Evolutionary conservation across 2,888 invertebrate genomes (phyloP), one percentile per base, ranked within the genome.

Genomic region (Heliconius ismenius): DNA sequence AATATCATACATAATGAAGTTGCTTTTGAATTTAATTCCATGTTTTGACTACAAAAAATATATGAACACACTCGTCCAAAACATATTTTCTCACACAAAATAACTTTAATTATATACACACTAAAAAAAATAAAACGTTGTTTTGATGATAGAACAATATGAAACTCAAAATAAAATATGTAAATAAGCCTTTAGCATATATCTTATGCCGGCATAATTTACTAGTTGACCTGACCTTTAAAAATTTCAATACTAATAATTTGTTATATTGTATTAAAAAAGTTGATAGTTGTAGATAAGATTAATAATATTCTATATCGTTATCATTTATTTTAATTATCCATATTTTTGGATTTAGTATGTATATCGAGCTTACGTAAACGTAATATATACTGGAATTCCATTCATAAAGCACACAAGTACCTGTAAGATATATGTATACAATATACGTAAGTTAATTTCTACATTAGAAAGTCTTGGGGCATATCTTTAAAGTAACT

Each of bases 161-260:
- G 65, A 39, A 65, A 32, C 21, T 1, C 21, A n/a, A 64, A 64
- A 64, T 64, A 26, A 65, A 65, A 65, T 39, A 65, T 39, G 39
- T 39, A 24, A 39, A 39, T 39, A 39, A 24, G 65, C 2, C 6
- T 24, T 6, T 65, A 6, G 13, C n/a, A 13, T 36, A 36, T 11
- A 21, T 32, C 9, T 32, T 11, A 62, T 13, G 26, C 3, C 18
- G 7, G 28, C 9, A 63, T 32, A 28, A 28, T 21, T 28, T 63
- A 64, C 21, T 28, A 32, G 64, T 64, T 64, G 64, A 32, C 32
- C 64, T 64, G 64, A 64, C 64, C 32, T 64, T 64, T 64, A 64
- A 32, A 64, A 32, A 28, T 32, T 32, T 64, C 10, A 65, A 36
- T 36, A 18, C 10, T 11, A 65, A 65, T 32, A 36, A 36, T 65